A percentile compares a stretch with the other conserved stretches of the same genome.
phyloP scores from a whole-genome alignment of 2,113 vertebrate genomes.

The Calypte anna region DNA sequence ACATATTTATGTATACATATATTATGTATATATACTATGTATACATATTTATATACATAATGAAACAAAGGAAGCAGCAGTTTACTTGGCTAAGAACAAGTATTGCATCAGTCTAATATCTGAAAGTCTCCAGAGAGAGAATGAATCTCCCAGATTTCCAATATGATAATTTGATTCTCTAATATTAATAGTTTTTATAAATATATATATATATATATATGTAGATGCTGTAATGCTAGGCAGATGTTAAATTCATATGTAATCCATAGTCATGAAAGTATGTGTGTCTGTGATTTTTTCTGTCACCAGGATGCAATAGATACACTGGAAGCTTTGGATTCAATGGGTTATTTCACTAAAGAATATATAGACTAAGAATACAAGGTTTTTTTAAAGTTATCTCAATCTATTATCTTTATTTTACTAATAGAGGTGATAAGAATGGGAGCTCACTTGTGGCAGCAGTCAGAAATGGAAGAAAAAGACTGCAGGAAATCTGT shows the following conservation, averaged over 20 bases:
- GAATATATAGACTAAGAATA: neutral
- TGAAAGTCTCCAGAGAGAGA: neutral
- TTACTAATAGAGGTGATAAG: neutral
- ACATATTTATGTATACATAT: neutral
- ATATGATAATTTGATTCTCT: conserved; percentile 32
- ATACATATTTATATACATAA: neutral
- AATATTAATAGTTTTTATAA: neutral
- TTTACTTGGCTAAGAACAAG: conserved; percentile 20
- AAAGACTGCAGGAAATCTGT: neutral
- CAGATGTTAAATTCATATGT: conserved; percentile 46
- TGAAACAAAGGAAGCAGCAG: conserved; percentile 5
- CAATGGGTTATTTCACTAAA: neutral
- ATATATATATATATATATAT: neutral
- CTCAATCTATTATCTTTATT: neutral
- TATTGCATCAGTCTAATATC: conserved; percentile 38
- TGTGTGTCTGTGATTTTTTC: neutral
- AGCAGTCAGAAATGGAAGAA: neutral
- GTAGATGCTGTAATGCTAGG: neutral
- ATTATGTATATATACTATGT: neutral
- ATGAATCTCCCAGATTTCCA: conserved; percentile 4
- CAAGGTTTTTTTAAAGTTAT: neutral
- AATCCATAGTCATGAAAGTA: neutral
- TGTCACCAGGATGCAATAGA: neutral
- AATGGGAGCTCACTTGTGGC: neutral
- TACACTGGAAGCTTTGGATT: neutral